phyloP scores from a whole-genome alignment of 1,140 invertebrate genomes.

The Bombus cullumanus region DNA sequence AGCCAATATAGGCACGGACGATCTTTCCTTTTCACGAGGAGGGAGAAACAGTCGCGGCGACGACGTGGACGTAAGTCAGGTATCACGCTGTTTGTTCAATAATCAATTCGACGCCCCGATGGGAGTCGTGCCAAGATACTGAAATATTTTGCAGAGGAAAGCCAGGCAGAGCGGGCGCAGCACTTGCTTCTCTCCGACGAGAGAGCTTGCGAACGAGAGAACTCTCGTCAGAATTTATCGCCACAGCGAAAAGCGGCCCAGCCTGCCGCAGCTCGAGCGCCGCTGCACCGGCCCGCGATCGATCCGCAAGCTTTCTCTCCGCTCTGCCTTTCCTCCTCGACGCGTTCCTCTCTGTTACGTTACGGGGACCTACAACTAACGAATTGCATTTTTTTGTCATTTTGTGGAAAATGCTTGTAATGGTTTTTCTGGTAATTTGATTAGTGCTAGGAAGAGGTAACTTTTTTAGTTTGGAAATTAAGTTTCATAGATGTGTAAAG shows the following conservation, averaged over 20 bases:
- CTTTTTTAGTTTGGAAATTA: too few relatives aligned
- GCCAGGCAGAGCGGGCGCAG: conserved; percentile 20
- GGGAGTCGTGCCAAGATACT: conserved; percentile 66
- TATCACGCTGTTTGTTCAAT: conserved; percentile 74
- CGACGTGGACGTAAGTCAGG: conserved; percentile 42
- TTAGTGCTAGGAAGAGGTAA: too few relatives aligned
- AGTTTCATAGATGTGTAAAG: too few relatives aligned
- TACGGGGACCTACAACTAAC: neutral
- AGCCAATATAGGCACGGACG: neutral
- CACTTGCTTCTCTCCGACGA: neutral
- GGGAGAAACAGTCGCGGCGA: conserved; percentile 7
- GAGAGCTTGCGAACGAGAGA: conserved; percentile 34
- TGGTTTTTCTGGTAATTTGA: too few relatives aligned
- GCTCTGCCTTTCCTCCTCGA: conserved; percentile 9
- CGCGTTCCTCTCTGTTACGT: neutral
- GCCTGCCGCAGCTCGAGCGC: conserved; percentile 25
- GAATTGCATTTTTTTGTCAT: neutral
- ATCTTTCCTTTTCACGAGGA: neutral
- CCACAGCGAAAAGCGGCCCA: conserved; percentile 51
- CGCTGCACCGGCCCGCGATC: conserved; percentile 49
- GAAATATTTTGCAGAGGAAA: conserved; percentile 69
- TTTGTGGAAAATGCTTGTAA: neutral
- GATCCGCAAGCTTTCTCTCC: conserved; percentile 52
- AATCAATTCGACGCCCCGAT: conserved; percentile 71
- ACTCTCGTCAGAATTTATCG: conserved; percentile 59